Conservation (phyloP, 2,797 vertebrate genomes). For the Epinephelus awoara region DNA sequence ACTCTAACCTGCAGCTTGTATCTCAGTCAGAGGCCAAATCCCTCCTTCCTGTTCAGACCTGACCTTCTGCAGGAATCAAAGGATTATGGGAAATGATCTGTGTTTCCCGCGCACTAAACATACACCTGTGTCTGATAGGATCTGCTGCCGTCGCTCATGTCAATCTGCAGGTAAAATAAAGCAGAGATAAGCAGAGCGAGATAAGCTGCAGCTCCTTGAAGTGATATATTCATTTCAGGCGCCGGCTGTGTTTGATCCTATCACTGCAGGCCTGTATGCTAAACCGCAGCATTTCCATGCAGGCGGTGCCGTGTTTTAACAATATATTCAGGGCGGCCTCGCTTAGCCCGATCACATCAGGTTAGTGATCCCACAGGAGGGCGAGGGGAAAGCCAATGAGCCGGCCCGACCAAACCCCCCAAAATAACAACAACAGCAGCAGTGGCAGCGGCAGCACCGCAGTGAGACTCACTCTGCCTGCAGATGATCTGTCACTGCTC, state of each 20-base stretch:
- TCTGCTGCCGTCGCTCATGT: slow-evolving; percentile 38
- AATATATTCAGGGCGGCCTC: slow-evolving; percentile 43
- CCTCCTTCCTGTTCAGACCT: slow-evolving; percentile 22
- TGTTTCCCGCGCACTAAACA: slow-evolving; percentile 49
- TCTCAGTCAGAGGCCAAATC: slow-evolving; percentile 28
- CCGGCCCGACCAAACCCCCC: neutral
- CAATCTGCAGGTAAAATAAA: slow-evolving; percentile 48
- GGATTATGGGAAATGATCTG: slow-evolving; percentile 55
- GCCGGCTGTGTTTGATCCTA: slow-evolving; percentile 45
- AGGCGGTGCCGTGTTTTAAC: slow-evolving; percentile 14
- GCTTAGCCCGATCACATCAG: slow-evolving; percentile 54
- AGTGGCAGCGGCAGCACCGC: neutral
- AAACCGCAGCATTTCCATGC: slow-evolving; percentile 47
- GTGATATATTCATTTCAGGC: slow-evolving; percentile 38
- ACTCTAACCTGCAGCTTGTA: neutral
- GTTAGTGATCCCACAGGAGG: slow-evolving; percentile 47
- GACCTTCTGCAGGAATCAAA: slow-evolving; percentile 45
- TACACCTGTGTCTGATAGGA: slow-evolving; percentile 37
- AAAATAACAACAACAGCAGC: slow-evolving; percentile 24
- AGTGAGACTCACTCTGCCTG: slow-evolving; percentile 56
- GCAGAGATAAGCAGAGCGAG: slow-evolving; percentile 39
- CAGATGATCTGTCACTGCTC: slow-evolving; percentile 45
- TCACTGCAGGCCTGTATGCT: slow-evolving; percentile 36
- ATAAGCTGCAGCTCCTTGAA: slow-evolving; percentile 54
- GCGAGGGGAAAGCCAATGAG: slow-evolving; percentile 58